phyloP scores from a whole-genome alignment of 2,113 vertebrate species.

The Ginglymostoma cirratum region DNA sequence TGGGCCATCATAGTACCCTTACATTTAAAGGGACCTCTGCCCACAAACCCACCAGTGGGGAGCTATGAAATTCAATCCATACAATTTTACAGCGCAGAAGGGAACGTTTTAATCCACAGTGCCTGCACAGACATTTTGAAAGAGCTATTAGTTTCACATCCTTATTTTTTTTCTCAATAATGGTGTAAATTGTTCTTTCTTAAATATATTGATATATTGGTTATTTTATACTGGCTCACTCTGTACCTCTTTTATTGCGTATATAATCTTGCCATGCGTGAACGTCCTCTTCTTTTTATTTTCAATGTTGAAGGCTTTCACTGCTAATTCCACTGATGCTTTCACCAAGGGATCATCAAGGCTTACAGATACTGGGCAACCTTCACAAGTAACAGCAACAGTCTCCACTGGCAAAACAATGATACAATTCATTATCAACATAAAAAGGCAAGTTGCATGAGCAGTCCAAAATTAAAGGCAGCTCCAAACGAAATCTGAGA shows the following conservation, averaged over 20 bases:
- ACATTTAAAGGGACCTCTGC: neutral
- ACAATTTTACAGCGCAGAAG: neutral
- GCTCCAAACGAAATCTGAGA: neutral
- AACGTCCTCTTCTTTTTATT: slow-evolving; percentile 19
- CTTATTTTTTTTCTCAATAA: neutral
- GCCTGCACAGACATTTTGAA: neutral
- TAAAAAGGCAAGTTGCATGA: neutral
- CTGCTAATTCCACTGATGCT: slow-evolving; percentile 16
- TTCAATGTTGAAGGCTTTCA: slow-evolving; percentile 14
- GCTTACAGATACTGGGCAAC: neutral
- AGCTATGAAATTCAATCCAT: neutral
- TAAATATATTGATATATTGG: neutral
- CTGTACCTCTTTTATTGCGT: neutral
- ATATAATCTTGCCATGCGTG: slow-evolving; percentile 1
- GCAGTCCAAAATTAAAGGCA: neutral
- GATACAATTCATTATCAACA: slow-evolving; percentile 1
- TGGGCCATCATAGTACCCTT: too few species aligned
- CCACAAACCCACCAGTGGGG: neutral
- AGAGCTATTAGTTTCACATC: neutral
- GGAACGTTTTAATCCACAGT: neutral
- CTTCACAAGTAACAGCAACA: neutral
- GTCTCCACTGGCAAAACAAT: slow-evolving; percentile 6
- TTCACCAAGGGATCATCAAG: slow-evolving; percentile 4
- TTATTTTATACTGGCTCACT: neutral
- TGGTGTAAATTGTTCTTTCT: neutral